Percentiles rank a stretch among this genome's conserved stretches.
phyloP scores from a whole-genome alignment of 2,113 vertebrate species.

The Sylvietta virens region DNA sequence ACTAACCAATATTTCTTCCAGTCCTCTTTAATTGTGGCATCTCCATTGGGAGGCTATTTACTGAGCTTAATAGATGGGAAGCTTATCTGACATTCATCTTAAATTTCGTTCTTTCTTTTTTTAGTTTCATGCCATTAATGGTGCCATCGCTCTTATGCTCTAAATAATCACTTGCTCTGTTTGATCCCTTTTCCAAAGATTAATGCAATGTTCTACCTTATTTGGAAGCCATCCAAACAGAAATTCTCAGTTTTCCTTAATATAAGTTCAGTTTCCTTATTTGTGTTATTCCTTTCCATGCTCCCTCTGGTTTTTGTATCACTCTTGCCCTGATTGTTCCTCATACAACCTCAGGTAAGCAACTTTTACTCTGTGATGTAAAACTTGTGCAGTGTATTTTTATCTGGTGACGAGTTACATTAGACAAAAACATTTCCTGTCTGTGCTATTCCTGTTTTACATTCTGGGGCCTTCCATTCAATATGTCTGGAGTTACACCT shows the following conservation, averaged over 20 bases:
- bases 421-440: background rate
- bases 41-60: conserved; percentile 49
- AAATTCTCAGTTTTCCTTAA: conserved; percentile 34
- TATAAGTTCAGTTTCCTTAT: background rate
- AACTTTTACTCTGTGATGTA: background rate
- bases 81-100: conserved; percentile 62
- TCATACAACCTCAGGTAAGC: conserved; percentile 36
- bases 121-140: conserved; percentile 34
- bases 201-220: conserved; percentile 9
- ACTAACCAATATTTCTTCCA: conserved; percentile 56
- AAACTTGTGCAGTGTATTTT: background rate
- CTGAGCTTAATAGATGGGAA: conserved; percentile 53
- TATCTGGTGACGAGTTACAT: background rate
- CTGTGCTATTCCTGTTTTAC: background rate
- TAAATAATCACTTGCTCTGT: conserved; percentile 47
- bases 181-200: conserved; percentile 33
- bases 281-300: conserved; percentile 63
- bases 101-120: conserved; percentile 34
- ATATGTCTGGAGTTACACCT: background rate
- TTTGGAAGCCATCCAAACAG: conserved; percentile 1
- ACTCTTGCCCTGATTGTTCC: background rate
- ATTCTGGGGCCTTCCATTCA: background rate
- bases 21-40: conserved; percentile 50
- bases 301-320: conserved; percentile 1
- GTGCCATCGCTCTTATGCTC: conserved; percentile 1